Base-by-base conservation (phyloP, 2,888 invertebrate genomes). In the Subacronicta megacephala region DNA sequence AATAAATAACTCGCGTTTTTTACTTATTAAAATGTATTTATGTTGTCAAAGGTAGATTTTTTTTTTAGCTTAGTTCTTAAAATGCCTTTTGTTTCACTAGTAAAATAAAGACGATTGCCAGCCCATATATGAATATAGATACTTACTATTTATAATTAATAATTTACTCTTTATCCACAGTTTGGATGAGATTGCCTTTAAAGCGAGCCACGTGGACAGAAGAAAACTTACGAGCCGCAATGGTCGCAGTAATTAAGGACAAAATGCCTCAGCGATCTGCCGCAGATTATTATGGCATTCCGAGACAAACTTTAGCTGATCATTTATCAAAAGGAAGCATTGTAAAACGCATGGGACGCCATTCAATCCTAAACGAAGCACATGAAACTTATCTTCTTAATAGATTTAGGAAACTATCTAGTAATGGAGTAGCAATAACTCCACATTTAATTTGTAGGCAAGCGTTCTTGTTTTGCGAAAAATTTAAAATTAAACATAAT, bases 391-490 rank as follows among this genome's bases (percentile, higher is more conserved):
- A 4, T 7, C 53, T 61, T 10, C 33, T 60, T 0, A 33, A 16
- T 3, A 52, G 29, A 33, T n/a, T 60, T 10, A 47, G 38, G 7
- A 43, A 35, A 15, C 45, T 46, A 12, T 18, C 31, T 4, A 38
- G 53, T 9, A 53, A 17, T 15, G 60, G 42, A 6, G 9, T 2
- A 3, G 16, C 16, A 6, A 9, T 61, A 1, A 60, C 60, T 4
- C 33, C 53, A 12, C 31, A 60, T 13, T 23, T 46, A 1, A 40
- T 61, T n/a, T 53, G 60, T n/a, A 61, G 20, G 10, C 53, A 60
- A 43, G 60, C 60, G 1, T 61, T 43, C n/a, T 1, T 54, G 2
- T 38, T 54, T n/a, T 61, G 61, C 20, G 53, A 61, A 17, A 40
- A 43, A 10, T 54, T 31, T 16, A 33, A 60, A 7, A 29, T 61